These are phyloP conservation scores for Oxycera nigricornis DNA, from an alignment of 2,888 invertebrate species.

Conservation along the genomic window DNA sequence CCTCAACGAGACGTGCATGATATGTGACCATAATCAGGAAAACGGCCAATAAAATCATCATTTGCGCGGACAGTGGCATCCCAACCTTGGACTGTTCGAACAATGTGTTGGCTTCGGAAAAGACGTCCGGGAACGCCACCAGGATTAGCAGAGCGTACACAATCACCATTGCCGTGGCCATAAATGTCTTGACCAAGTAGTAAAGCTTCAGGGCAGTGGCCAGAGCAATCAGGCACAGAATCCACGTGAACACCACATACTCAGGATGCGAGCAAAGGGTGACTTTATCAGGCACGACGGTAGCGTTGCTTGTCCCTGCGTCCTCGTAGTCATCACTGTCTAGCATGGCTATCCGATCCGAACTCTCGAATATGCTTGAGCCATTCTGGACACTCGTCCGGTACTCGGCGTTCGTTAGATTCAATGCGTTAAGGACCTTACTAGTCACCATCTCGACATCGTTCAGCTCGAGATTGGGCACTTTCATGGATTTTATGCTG, in stretches of 20 bases:
- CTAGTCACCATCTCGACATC: conserved; percentile 52
- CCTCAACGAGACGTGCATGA: conserved; percentile 89
- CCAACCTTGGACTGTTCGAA: conserved; percentile 61
- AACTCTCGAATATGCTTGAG: conserved; percentile 14
- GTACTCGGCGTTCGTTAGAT: conserved; percentile 47
- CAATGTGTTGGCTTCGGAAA: conserved; percentile 54
- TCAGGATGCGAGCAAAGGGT: conserved; percentile 67
- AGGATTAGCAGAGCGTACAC: conserved; percentile 78
- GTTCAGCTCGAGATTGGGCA: conserved; percentile 32
- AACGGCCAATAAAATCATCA: conserved; percentile 80
- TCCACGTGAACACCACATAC: conserved; percentile 93
- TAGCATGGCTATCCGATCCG: conserved; percentile 1
- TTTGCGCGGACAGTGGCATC: conserved; percentile 77
- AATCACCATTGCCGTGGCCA: conserved; percentile 78
- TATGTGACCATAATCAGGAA: conserved; percentile 89
- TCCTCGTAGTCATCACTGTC: conserved; percentile 14
- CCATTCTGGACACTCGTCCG: conserved; percentile 3
- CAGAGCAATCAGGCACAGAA: conserved; percentile 87
- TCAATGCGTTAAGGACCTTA: conserved; percentile 53
- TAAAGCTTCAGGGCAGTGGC: conserved; percentile 92
- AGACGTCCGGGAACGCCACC: conserved; percentile 66
- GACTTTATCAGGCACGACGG: conserved; percentile 48
- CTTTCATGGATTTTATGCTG: conserved; percentile 31
- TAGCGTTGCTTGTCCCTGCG: not conserved
- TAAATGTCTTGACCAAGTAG: conserved; percentile 81